Percentiles rank a stretch among this genome's conserved stretches.
These are phyloP conservation scores for Pectinophora gossypiella DNA, from an alignment of 1,140 invertebrate genomes.

Conservation along the genomic window DNA sequence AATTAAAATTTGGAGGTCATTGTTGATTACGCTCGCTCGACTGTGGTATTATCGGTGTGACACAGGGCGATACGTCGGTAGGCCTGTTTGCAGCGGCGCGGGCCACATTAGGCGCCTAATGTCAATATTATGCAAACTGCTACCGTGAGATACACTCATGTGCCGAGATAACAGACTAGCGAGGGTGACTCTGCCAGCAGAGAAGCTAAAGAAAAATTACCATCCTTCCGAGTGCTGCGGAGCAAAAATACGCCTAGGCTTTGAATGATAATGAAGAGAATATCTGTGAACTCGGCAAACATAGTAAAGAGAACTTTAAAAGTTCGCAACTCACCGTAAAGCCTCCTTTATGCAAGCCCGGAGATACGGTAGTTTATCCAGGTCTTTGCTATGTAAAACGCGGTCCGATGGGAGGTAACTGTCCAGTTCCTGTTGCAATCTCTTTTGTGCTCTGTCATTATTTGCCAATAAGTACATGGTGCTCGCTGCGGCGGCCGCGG, in stretches of 20 bases:
- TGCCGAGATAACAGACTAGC: background rate
- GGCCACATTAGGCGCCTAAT: conserved; percentile 17
- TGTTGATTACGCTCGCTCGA: too few species aligned
- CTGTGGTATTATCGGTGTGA: background rate
- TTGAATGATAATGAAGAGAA: too few species aligned
- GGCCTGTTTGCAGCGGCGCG: conserved; percentile 2
- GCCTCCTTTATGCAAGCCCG: conserved; percentile 94
- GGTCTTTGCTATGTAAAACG: conserved; percentile 77
- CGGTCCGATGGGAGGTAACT: conserved; percentile 76
- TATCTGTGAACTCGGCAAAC: too few species aligned
- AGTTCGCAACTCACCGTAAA: conserved; percentile 78
- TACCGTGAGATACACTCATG: conserved; percentile 15
- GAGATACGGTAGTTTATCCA: conserved; percentile 86
- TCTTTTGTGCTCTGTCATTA: conserved; percentile 84
- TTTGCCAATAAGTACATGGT: conserved; percentile 87
- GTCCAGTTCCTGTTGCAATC: conserved; percentile 82
- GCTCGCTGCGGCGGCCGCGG: conserved; percentile 86
- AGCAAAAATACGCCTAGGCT: too few species aligned
- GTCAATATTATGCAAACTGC: conserved; percentile 32
- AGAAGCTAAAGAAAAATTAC: background rate
- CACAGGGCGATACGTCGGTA: background rate
- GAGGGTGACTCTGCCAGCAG: background rate
- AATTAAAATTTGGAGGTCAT: too few species aligned
- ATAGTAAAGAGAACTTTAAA: too few species aligned
- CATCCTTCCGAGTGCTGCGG: too few species aligned